Evolutionary conservation across 1,140 invertebrate genomes (phyloP).

Genomic region (Drosophila parvula): DNA sequence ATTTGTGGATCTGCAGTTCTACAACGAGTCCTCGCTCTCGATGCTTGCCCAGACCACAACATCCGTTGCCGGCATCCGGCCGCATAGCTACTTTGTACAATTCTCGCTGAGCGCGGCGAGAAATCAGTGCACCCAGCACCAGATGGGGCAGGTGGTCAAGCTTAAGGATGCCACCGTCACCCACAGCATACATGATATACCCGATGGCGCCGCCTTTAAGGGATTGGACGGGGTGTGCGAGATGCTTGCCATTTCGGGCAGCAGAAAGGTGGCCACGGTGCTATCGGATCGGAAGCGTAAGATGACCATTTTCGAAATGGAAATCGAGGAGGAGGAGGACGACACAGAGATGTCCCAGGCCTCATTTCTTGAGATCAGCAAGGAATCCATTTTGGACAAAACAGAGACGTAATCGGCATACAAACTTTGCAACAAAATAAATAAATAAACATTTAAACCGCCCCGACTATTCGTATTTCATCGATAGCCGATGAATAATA

Average conservation of each 20-base stretch:
- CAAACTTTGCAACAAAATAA: not conserved
- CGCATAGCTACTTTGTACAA: slow-evolving; percentile 87
- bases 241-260: slow-evolving; percentile 93
- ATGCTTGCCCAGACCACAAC: slow-evolving; percentile 87
- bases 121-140: slow-evolving; percentile 83
- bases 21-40: slow-evolving; percentile 91
- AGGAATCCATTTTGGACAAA: slow-evolving; percentile 68
- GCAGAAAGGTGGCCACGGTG: slow-evolving; percentile 94
- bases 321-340: slow-evolving; percentile 96
- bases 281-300: slow-evolving; percentile 91
- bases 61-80: slow-evolving; percentile 83
- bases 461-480: not conserved
- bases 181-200: slow-evolving; percentile 85
- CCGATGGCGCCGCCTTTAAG: slow-evolving; percentile 85
- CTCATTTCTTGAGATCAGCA: slow-evolving; percentile 81
- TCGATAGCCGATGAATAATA: slow-evolving; percentile 5
- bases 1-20: slow-evolving; percentile 88
- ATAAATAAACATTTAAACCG: not conserved
- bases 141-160: slow-evolving; percentile 83
- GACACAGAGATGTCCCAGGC: slow-evolving; percentile 87
- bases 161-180: slow-evolving; percentile 85
- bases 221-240: slow-evolving; percentile 90
- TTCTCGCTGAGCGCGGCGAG: slow-evolving; percentile 85
- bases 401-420: slow-evolving; percentile 11
- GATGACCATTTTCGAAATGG: slow-evolving; percentile 95